These are phyloP conservation scores for Seira musarum DNA, from an alignment of 2,888 invertebrate species.

Conservation along the genomic window DNA sequence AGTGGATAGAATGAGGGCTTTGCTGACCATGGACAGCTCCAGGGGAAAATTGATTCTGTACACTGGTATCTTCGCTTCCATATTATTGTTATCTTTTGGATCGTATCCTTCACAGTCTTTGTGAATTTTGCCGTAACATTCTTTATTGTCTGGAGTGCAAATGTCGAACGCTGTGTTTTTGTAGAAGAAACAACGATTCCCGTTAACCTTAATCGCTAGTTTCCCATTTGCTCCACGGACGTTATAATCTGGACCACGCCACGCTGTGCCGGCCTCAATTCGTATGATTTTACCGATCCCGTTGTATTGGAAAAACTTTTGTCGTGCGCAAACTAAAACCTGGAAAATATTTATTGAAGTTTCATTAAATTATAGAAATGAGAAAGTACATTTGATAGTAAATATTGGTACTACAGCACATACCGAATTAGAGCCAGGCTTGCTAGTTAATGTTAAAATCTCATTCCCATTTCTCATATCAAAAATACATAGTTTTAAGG, in stretches of 20 bases:
- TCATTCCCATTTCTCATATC: slow-evolving; percentile 63
- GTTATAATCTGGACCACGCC: slow-evolving; percentile 62
- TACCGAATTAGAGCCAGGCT: slow-evolving; percentile 61
- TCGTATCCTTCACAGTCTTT: slow-evolving; percentile 63
- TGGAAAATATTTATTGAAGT: slow-evolving; percentile 4
- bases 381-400: not conserved
- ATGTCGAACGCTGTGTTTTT: slow-evolving; percentile 61
- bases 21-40: slow-evolving; percentile 58
- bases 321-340: slow-evolving; percentile 61
- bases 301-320: slow-evolving; percentile 61
- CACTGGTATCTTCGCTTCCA: slow-evolving; percentile 55
- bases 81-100: slow-evolving; percentile 43
- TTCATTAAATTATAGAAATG: not conserved
- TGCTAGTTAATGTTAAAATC: slow-evolving; percentile 57
- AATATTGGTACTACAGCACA: too few species aligned
- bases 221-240: slow-evolving; percentile 60
- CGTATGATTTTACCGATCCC: slow-evolving; percentile 62
- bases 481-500: slow-evolving; percentile 60
- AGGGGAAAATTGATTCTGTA: slow-evolving; percentile 59
- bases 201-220: slow-evolving; percentile 59
- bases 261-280: slow-evolving; percentile 48
- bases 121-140: slow-evolving; percentile 58
- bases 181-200: slow-evolving; percentile 58
- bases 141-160: slow-evolving; percentile 54
- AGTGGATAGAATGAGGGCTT: slow-evolving; percentile 59